Base-by-base conservation (phyloP, 2,113 vertebrate species). In the Melanotaenia duboulayi region DNA sequence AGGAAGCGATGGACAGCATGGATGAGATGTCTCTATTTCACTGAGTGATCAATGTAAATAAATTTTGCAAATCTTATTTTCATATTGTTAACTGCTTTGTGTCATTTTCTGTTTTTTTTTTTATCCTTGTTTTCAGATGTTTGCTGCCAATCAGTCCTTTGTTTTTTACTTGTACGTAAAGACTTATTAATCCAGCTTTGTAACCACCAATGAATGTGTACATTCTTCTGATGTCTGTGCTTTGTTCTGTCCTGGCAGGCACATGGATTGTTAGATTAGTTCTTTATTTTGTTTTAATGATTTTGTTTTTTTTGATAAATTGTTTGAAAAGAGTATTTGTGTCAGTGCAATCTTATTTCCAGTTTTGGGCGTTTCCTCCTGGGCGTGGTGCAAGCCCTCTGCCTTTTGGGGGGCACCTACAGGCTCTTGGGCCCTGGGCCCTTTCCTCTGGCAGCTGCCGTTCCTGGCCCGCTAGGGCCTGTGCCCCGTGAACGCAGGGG, bases 21-120 rank as follows among this genome's bases (percentile, higher is more conserved):
- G 50, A 40, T 7, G 14, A 63, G 37, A 20, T 69, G 63, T 85
- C 83, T 84, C 61, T 78, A 22, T 88, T 84, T 86, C 76, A 74
- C 49, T 80, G 74, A 66, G 19, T 71, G 67, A 84, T 89, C 57
- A 59, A 24, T 89, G 81, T 87, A 88, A 84, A 89, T 82, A 88
- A 14, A 65, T 84, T n/a, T 85, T 32, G 65, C 39, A 65, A 25
- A 58, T 73, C 84, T 84, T 84, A 20, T 82, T 80, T 79, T 46
- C 64, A 20, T 76, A 54, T 78, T 87, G 80, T 73, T 77, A 54
- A 60, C 55, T 79, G 69, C 59, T 37, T 74, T 63, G 54, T 77
- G 54, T 77, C 19, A 19, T 79, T 85, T 87, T 77, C 40, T 68
- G 68, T 54, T 54, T 25, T 74, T 58, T 58, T 74, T 59, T 58